Base-by-base conservation (phyloP, 2,888 invertebrate species). In the Emesis russula region DNA sequence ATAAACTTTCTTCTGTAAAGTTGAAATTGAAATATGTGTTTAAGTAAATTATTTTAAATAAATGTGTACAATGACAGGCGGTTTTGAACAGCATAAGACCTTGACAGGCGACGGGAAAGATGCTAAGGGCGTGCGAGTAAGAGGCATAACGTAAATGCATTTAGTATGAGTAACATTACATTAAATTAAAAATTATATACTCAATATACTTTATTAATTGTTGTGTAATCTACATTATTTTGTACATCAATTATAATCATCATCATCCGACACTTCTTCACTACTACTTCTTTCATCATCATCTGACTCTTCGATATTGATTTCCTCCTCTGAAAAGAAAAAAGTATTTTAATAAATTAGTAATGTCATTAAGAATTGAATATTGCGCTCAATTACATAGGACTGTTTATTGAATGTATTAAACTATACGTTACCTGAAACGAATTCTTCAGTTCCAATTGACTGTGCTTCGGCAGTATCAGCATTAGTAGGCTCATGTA, bases 271-370 rank as follows among this genome's bases (percentile, higher is more conserved):
- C n/a, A n/a, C 5, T 53, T n/a, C n/a, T n/a, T n/a, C 53, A 53
- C 13, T n/a, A 53, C n/a, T n/a, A 53, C 53, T 53, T n/a, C n/a
- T n/a, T 53, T 53, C 53, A n/a, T 53, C 53, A 53, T 53, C n/a
- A 53, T n/a, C 3, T 4, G n/a, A 53, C 18, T 53, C 53, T 53
- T 53, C 18, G n/a, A 18, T 53, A 53, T 18, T 18, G 53, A 18
- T 53, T n/a, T 7, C 18, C 6, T 53, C 53, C n/a, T 53, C n/a
- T 53, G 18, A 11, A 66, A 31, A 66, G 66, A 66, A 66, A 31
- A 25, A 25, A 25, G 13, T 11, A 31, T 66, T 66, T 66, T 66
- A 66, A 66, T 53, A 6, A 5, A 53, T 53, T n/a, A 53, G n/a
- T 53, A 53, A 53, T 53, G 18, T 6, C n/a, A 53, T 53, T 53